phyloP scores from a whole-genome alignment of 2,113 vertebrate genomes.

The Microtus pennsylvanicus region DNA sequence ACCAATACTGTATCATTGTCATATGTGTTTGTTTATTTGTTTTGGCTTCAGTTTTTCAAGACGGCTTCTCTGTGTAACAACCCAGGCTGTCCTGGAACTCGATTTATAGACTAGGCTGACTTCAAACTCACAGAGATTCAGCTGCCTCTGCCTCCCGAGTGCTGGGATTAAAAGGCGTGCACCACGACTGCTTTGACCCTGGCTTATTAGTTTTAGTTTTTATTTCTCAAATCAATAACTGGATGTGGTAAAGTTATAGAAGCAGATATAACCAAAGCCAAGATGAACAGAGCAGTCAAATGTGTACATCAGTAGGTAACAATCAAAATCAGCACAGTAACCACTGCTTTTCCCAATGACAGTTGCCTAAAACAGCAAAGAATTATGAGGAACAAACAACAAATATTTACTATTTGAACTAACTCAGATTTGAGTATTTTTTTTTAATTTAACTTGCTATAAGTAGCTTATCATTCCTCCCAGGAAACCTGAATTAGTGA shows the following conservation, averaged over 20 bases:
- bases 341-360: not conserved
- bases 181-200: not conserved
- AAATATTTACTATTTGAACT: not conserved
- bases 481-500: not conserved
- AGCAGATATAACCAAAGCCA: not conserved
- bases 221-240: constrained; percentile 38
- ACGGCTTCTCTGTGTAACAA: too few species aligned
- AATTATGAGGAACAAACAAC: not conserved
- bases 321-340: constrained; percentile 27
- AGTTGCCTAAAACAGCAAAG: constrained; percentile 16
- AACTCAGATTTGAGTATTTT: not conserved
- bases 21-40: too few species aligned
- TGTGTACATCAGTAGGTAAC: not conserved
- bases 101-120: too few species aligned
- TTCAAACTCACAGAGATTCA: too few species aligned
- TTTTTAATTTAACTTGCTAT: not conserved
- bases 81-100: too few species aligned
- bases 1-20: too few species aligned
- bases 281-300: not conserved
- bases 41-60: too few species aligned
- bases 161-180: too few species aligned
- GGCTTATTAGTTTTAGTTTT: constrained; percentile 57
- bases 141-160: too few species aligned
- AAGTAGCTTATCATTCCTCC: not conserved
- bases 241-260: not conserved